phyloP scores from a whole-genome alignment of 2,113 vertebrate species.

The Callopanchax toddi region DNA sequence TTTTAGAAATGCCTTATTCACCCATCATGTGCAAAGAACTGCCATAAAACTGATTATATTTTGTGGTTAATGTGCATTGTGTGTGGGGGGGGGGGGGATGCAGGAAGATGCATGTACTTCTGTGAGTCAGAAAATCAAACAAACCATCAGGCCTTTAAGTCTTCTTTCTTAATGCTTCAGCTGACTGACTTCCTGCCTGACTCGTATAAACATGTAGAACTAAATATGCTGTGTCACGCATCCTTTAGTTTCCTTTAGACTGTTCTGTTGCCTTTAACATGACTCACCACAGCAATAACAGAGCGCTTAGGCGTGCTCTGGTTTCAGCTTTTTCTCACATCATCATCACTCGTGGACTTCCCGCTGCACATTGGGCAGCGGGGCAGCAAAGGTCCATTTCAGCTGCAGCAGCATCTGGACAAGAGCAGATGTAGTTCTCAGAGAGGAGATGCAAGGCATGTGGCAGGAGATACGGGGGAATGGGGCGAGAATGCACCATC shows the following conservation, averaged over 20 bases:
- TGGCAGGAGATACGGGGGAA: conserved; percentile 47
- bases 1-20: conserved; percentile 78
- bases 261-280: conserved; percentile 49
- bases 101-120: conserved; percentile 73
- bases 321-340: conserved; percentile 36
- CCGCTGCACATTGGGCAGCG: conserved; percentile 46
- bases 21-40: conserved; percentile 82
- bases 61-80: conserved; percentile 72
- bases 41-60: conserved; percentile 72
- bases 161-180: conserved; percentile 44
- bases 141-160: conserved; percentile 72
- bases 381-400: conserved; percentile 46
- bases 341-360: conserved; percentile 20
- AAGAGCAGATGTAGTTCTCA: conserved; percentile 59
- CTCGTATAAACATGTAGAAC: conserved; percentile 43
- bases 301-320: conserved; percentile 54
- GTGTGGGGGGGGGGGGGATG: conserved; percentile 47
- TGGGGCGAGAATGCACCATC: conserved; percentile 26
- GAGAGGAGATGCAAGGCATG: conserved; percentile 45
- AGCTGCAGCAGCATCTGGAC: conserved; percentile 58
- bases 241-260: conserved; percentile 12
- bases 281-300: conserved; percentile 62
- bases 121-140: conserved; percentile 76
- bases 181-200: conserved; percentile 59
- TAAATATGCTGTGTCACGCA: conserved; percentile 59